Base-by-base conservation (phyloP, 1,140 invertebrate species). In the Eupeodes corollae region DNA sequence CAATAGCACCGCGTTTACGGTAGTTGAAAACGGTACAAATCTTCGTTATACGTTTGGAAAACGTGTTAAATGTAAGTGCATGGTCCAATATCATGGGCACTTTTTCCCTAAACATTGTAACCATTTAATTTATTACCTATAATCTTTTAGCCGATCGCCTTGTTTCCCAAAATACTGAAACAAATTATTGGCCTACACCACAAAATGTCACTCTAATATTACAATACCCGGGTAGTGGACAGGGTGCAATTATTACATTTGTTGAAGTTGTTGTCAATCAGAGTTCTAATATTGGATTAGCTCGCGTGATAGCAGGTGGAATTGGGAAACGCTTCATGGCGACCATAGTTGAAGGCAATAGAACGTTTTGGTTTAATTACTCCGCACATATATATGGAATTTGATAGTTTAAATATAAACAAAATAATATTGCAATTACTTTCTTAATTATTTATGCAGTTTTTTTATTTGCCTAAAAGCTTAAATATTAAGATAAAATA, bases 201-300 rank as follows among this genome's bases (percentile, higher is more conserved):
- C 46, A 42, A 42, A 42, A 47, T 42, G 46, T 47, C 9, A 32
- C 16, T 1, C 19, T 39, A 3, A 41, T 32, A 16, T 18, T 47
- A 3, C 14, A 14, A 32, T 47, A 47, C 21, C 46, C 46, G 13
- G n/a, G n/a, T 8, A 42, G 19, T 16, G 39, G 46, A 33, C 26
- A 14, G n/a, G 46, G 46, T 13, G 46, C 46, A 33, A 21, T 42
- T 14, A 5, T 47, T 3, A 42, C 46, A 6, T 47, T 33, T 18
- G 19, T 42, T 33, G 11, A 33, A 41, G 16, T 47, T 19, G 34
- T 19, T 31, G 35, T 39, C 34, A 32, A 47, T n/a, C 46, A 47
- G 34, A 40, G 18, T 14, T 42, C 38, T 10, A 47, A 42, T 30
- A 42, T 41, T n/a, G 46, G 46, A 10, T 9, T 14, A 34, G 46